Conservation (phyloP, 1,140 invertebrate species). For the Phymorhynchus buccinoides region DNA sequence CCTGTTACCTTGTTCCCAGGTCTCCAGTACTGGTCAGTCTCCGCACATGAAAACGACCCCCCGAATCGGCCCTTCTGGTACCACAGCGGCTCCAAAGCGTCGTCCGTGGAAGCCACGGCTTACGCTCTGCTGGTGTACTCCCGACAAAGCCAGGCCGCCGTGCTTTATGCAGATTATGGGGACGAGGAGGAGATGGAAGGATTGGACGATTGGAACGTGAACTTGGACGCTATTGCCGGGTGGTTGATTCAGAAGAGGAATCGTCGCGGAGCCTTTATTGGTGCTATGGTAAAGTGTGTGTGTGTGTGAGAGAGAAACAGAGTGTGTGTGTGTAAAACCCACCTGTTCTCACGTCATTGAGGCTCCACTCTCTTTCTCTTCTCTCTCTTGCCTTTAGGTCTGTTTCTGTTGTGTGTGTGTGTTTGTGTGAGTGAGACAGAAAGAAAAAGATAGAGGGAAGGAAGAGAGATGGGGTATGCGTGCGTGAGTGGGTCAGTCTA, state of each 20-base stretch:
- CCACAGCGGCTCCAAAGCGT: slow-evolving; percentile 29
- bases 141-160: not conserved
- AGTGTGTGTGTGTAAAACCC: no score
- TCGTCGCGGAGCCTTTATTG: slow-evolving; percentile 41
- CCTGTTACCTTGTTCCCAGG: slow-evolving; percentile 32
- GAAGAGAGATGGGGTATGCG: no score
- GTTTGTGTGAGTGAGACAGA: not conserved
- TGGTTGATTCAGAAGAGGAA: slow-evolving; percentile 48
- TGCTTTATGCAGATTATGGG: not conserved
- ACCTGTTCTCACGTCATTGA: no score
- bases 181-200: not conserved
- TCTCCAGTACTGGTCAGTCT: slow-evolving; percentile 40
- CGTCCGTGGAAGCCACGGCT: slow-evolving; percentile 46
- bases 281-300: slow-evolving; percentile 38
- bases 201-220: not conserved
- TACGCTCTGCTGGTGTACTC: slow-evolving; percentile 44
- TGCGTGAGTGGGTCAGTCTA: no score
- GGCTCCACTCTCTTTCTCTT: no score
- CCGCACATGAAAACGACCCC: slow-evolving; percentile 2
- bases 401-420: not conserved
- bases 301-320: no score
- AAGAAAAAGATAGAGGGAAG: no score
- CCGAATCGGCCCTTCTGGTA: slow-evolving; percentile 42
- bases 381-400: no score
- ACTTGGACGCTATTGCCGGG: slow-evolving; percentile 44